These are phyloP conservation scores for Thereuonema tuberculata DNA, from an alignment of 1,140 invertebrate genomes.

Conservation along the genomic window DNA sequence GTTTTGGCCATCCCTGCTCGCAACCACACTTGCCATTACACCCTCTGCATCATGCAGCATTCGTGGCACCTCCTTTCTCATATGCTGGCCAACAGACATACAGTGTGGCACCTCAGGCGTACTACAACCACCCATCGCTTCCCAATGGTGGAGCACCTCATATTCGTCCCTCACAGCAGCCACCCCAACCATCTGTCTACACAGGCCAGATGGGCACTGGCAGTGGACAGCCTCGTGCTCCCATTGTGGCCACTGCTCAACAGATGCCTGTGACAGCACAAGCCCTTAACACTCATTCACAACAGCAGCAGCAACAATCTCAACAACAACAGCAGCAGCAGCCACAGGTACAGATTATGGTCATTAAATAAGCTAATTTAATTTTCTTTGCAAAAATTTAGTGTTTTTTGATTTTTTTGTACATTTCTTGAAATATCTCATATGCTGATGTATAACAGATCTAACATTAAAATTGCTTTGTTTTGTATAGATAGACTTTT, in stretches of 20 bases:
- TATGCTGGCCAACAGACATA: constrained; percentile 22
- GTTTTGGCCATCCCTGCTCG: constrained; percentile 36
- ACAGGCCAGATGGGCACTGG: constrained; percentile 22
- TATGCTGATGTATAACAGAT: no score
- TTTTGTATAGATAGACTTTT: no score
- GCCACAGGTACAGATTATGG: no score
- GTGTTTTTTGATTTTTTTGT: no score
- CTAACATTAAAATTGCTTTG: no score
- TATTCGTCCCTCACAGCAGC: background rate
- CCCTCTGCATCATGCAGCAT: constrained; percentile 15
- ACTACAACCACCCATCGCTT: constrained; percentile 9
- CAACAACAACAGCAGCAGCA: no score
- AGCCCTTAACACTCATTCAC: constrained; percentile 10
- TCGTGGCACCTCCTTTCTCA: constrained; percentile 10
- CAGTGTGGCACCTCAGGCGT: constrained; percentile 1
- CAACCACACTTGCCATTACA: constrained; percentile 31
- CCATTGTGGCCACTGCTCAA: background rate
- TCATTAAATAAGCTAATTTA: no score
- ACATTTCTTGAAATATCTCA: no score
- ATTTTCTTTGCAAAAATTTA: no score
- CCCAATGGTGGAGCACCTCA: constrained; percentile 16
- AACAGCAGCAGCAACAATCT: constrained; percentile 17
- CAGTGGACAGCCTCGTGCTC: constrained; percentile 11
- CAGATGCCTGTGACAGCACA: constrained; percentile 13
- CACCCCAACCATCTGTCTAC: constrained; percentile 18